Percentiles rank a stretch among this genome's conserved stretches.
Conservation (phyloP, 2,888 invertebrate species). For the Sarcophaga caerulescens region DNA sequence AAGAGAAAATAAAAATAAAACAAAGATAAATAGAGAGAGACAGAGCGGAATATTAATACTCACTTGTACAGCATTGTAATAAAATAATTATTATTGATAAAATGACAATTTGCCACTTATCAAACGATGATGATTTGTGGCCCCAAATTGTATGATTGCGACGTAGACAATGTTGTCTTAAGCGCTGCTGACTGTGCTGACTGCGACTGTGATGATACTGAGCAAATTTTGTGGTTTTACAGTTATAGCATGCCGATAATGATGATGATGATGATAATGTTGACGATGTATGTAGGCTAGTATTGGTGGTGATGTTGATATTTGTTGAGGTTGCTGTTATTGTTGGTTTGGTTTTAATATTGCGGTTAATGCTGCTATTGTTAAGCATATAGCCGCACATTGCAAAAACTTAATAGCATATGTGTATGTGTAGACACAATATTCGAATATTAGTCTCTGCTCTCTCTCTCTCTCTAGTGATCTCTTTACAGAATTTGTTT, state of each 20-base stretch:
- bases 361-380: constrained; percentile 67
- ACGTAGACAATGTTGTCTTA: constrained; percentile 13
- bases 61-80: constrained; percentile 79
- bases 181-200: neutral
- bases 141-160: constrained; percentile 25
- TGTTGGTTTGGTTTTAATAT: constrained; percentile 52
- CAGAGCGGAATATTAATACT: constrained; percentile 70
- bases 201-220: neutral
- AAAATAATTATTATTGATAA: constrained; percentile 80
- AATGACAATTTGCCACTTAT: constrained; percentile 79
- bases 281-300: neutral
- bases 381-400: constrained; percentile 66
- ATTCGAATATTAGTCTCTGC: neutral
- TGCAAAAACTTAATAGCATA: constrained; percentile 61
- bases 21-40: too few species aligned
- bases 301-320: constrained; percentile 23
- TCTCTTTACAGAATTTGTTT: neutral
- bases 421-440: constrained; percentile 47
- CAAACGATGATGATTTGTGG: constrained; percentile 58
- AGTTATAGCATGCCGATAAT: constrained; percentile 45
- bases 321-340: constrained; percentile 13
- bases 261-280: constrained; percentile 22
- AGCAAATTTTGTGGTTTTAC: constrained; percentile 27
- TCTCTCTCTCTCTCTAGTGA: neutral
- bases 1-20: too few species aligned